Evolutionary conservation across 2,113 vertebrate genomes (phyloP), one percentile per base, ranked within the genome.

Genomic region (Elephas maximus): DNA sequence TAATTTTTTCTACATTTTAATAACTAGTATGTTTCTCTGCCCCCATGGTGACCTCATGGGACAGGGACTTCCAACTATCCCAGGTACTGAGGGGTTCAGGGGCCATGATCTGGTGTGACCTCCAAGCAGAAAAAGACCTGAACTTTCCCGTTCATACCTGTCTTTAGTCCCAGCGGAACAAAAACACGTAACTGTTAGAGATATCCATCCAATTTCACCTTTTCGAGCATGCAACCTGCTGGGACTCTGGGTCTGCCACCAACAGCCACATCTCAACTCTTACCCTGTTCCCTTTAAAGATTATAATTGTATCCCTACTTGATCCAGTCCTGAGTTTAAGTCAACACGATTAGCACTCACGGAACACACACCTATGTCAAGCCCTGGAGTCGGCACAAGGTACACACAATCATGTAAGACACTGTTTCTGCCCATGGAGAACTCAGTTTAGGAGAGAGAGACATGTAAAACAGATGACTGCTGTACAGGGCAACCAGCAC

Each of bases 1-100:
- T 91, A 69, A 86, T 94, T 96, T 81, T 83, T 90, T 82, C 76
- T 44, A 92, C 89, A 65, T 86, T 73, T 89, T 41, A 95, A 12
- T 45, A 96, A 88, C 26, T 5, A 91, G 6, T 89, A 63, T 82
- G 37, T 90, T 90, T 95, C 76, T 90, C 41, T 92, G 53, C 37
- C 77, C 63, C 12, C 14, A 23, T 41, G 23, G 30, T 67, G 74
- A 69, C 76, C n/a, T 84, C 88, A 90, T 57, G 65, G 57, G 63
- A 83, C 33, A 69, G 84, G 9, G 33, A 10, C 24, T 96, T 88
- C 84, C 11, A 57, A 37, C 79, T 41, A 41, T 24, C 4, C 37
- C 45, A 45, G 37, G 45, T 65, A 33, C 30, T 48, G 65, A 57
- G 1, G 20, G 82, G 71, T 14, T 88, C 45, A 10, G 1, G 30